Percentiles rank a stretch among this genome's conserved stretches.
Conservation (phyloP, 2,888 invertebrate genomes). For the Xestoiulus laeticollis region DNA sequence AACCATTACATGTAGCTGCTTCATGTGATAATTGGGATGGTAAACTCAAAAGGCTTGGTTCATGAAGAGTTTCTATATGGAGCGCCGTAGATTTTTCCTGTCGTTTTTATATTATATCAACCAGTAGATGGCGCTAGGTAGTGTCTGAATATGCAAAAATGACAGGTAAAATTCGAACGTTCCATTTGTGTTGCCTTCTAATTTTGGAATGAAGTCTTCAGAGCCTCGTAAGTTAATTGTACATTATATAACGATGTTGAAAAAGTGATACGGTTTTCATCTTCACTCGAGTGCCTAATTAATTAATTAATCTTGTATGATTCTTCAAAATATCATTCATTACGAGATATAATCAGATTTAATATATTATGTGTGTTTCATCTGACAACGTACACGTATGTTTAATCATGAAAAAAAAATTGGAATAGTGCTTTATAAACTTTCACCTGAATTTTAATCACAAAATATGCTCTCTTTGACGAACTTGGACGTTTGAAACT, state of each 20-base stretch:
- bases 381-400: neutral
- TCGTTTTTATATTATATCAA: neutral
- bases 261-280: neutral
- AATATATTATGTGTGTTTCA: conserved; percentile 16
- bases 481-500: neutral
- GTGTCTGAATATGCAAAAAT: neutral
- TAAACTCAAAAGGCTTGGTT: neutral
- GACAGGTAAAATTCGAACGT: neutral
- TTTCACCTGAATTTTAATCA: neutral
- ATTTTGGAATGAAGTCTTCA: neutral
- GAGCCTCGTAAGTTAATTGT: neutral
- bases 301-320: neutral
- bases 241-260: neutral
- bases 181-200: too few species aligned
- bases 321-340: neutral
- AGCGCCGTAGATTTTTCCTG: neutral
- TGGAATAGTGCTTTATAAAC: neutral
- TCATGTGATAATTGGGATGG: conserved; percentile 14
- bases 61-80: neutral
- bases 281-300: conserved; percentile 23
- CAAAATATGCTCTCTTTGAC: neutral
- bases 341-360: conserved; percentile 41
- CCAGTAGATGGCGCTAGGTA: neutral
- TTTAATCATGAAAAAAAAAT: neutral
- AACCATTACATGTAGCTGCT: conserved; percentile 3